Evolutionary conservation across 2,113 vertebrate genomes (phyloP).

Genomic region (Silurus glanis): DNA sequence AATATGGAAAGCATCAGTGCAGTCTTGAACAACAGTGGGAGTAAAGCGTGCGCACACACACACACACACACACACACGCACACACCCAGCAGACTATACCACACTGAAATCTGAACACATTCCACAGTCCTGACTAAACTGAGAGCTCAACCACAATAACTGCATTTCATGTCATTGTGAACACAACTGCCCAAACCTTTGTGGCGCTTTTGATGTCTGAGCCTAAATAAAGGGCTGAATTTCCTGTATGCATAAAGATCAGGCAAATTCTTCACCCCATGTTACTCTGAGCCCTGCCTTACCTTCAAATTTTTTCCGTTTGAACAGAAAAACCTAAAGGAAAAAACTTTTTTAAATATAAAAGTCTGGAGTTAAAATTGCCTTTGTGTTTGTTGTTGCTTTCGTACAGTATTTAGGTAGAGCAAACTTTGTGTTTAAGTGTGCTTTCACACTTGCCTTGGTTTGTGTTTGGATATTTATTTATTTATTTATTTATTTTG

Average conservation of each 20-base stretch:
- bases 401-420: neutral
- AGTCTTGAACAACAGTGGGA: slow-evolving; percentile 8
- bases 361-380: neutral
- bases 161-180: slow-evolving; percentile 42
- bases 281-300: neutral
- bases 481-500: neutral
- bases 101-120: slow-evolving; percentile 27
- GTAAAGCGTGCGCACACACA: slow-evolving; percentile 37
- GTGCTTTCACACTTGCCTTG: neutral
- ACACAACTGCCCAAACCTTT: slow-evolving; percentile 41
- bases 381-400: neutral
- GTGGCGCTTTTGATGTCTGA: slow-evolving; percentile 29
- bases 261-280: neutral
- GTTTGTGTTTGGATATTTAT: neutral
- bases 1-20: slow-evolving; percentile 55
- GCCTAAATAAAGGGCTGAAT: slow-evolving; percentile 16
- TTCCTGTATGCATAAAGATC: neutral
- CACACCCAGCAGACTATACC: slow-evolving; percentile 30
- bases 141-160: slow-evolving; percentile 4
- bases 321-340: neutral
- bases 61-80: neutral
- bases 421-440: neutral
- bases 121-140: slow-evolving; percentile 30
- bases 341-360: neutral
- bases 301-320: neutral